phyloP scores from a whole-genome alignment of 2,113 vertebrate genomes.

The Ctenodactylus gundi region DNA sequence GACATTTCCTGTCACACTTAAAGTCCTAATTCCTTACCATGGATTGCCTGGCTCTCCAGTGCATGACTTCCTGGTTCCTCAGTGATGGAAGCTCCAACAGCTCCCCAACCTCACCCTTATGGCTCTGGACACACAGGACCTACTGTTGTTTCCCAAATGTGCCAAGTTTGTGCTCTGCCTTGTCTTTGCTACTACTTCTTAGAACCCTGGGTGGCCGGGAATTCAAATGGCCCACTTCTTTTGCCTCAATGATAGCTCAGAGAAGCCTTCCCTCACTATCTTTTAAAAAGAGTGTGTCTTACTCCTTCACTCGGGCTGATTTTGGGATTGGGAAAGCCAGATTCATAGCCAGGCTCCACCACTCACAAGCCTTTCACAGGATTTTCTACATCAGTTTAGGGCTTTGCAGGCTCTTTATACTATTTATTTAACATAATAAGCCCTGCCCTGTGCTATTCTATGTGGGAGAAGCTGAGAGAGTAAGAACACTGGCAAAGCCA shows the following conservation, averaged over 20 bases:
- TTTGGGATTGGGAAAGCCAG: background rate
- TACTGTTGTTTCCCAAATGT: background rate
- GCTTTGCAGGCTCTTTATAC: background rate
- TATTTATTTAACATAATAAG: fast-evolving
- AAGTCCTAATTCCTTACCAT: background rate
- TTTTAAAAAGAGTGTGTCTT: background rate
- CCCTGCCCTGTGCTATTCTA: no score
- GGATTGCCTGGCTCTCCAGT: background rate
- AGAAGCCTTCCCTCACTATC: background rate
- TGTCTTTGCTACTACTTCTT: background rate
- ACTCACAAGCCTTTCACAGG: background rate
- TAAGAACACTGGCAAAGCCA: background rate
- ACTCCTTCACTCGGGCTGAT: background rate
- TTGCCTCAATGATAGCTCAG: background rate
- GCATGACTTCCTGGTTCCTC: background rate
- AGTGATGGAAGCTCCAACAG: background rate
- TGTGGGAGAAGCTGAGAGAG: background rate
- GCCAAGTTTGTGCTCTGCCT: background rate
- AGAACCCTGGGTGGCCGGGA: conserved; percentile 4
- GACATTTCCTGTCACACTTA: background rate
- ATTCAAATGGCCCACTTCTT: background rate
- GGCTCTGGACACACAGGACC: conserved; percentile 27
- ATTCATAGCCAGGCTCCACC: fast-evolving
- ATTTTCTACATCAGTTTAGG: background rate
- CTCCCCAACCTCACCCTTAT: background rate